Evolutionary conservation across 2,888 invertebrate species (phyloP), one percentile per base, ranked within the genome.

Genomic region (Glaucopsyche alexis): DNA sequence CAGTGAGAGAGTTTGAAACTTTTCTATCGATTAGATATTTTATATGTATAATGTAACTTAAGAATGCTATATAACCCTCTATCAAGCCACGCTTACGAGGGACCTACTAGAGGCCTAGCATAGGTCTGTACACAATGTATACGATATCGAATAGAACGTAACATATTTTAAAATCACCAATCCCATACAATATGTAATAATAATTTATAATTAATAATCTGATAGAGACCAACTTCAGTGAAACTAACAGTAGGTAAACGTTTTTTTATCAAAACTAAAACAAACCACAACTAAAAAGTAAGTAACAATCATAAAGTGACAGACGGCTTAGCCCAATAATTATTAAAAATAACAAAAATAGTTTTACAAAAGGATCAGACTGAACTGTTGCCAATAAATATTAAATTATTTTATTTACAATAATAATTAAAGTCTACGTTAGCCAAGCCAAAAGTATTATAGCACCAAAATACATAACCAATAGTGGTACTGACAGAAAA

Each of bases 401-500:
- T 80, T 82, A 82, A 81, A 84, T 81, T 81, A 86, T 83, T 80
- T 84, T 87, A 87, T 86, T 81, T 87, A 88, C 85, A 89, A 87
- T 60, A 89, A 87, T 60, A 60, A 60, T 87, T 89, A 89, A 89
- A 84, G 76, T 84, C 88, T 91, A 91, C 83, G 86, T 91, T 89
- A 91, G 91, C 91, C 88, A 90, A 91, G 91, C 91, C 91, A 88
- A 91, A 90, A 87, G 84, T 80, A 88, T 87, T 82, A 84, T 91
- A 93, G 92, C 92, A 93, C 92, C 92, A 88, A 91, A 91, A 89
- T 83, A 86, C 85, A 83, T 87, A 85, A 85, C 79, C 79, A 85
- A 87, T 81, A 83, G 80, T 72, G 79, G 87, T 87, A 88, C 83
- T 83, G 90, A 91, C 82, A 91, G 92, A 92, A 91, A 92, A 92